Evolutionary conservation across 2,113 vertebrate genomes (phyloP).

Genomic region (Tauraco erythrolophus): DNA sequence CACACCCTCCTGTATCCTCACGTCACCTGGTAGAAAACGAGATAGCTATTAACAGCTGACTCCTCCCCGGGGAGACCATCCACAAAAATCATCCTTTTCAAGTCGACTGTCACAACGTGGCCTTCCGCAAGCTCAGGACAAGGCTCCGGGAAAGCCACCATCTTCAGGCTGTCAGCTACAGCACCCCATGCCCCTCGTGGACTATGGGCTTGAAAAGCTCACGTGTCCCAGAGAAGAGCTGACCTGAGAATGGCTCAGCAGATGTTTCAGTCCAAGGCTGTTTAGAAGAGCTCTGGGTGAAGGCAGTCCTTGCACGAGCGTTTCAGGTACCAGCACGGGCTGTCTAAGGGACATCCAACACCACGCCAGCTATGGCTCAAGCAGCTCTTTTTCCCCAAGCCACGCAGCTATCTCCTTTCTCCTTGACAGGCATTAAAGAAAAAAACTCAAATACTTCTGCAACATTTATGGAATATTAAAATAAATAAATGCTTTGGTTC

Average conservation of each 20-base stretch:
- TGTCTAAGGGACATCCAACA: background rate
- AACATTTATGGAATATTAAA: background rate
- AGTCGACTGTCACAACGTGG: background rate
- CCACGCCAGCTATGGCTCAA: background rate
- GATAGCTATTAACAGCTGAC: background rate
- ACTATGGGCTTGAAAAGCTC: no score
- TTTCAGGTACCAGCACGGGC: no score
- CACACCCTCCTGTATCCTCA: background rate
- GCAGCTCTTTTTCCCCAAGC: background rate
- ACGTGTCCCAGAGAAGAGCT: accelerated
- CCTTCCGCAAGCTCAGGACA: background rate
- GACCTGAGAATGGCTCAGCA: no score
- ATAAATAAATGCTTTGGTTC: background rate
- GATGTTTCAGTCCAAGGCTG: background rate
- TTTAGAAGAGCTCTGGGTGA: no score
- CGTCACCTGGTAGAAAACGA: background rate
- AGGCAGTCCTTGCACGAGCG: background rate
- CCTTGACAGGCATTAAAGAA: background rate
- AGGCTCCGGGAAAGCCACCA: background rate
- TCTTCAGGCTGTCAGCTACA: accelerated
- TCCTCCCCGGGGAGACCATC: background rate
- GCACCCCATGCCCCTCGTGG: accelerated
- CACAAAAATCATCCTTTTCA: background rate
- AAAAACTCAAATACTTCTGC: no score
- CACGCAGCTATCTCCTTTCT: background rate